Base-by-base conservation (phyloP, 2,888 invertebrate species). In the Catocala sponsa region DNA sequence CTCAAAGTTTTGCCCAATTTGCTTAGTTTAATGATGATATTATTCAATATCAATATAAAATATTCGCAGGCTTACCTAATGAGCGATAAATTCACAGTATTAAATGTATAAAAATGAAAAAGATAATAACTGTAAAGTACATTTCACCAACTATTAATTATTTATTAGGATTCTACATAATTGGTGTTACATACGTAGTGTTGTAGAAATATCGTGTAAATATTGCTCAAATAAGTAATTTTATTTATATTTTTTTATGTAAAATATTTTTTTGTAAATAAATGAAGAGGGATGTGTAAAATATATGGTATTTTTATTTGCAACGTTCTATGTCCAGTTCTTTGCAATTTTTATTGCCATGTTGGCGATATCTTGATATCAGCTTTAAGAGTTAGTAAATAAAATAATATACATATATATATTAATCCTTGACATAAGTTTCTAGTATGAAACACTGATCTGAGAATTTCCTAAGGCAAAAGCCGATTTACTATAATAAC, bases 201-300 rank as follows among this genome's bases (percentile, higher is more conserved):
- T 54, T 47, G 43, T 63, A 54, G 54, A 53, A 46, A 65, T 68
- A 68, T 77, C 68, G 65, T 74, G 84, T 87, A 84, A 81, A 83
- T 83, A 85, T 75, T 79, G 82, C 82, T 87, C 83, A 86, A 82
- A 72, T 76, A 78, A 77, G 65, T 74, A 77, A 81, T 83, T 72
- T 74, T 76, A 76, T 79, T 70, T 72, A 72, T 74, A 71, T 62
- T 69, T 57, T 71, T 80, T 64, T 83, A 72, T 77, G 68, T 75
- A 78, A 67, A 59, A 59, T 56, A 71, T 53, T 75, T 70, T 78
- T 79, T 83, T 91, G 91, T 91, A 91, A 89, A 91, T 91, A 91
- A 91, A 89, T 79, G 78, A 82, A 74, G 82, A 80, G 80, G 76
- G 79, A 80, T 73, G 79, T 74, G 74, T 76, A 65, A 54, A 38